A percentile compares a stretch with the other conserved stretches of the same genome.
phyloP scores from a whole-genome alignment of 2,888 invertebrate genomes.

The Plusia festucae region DNA sequence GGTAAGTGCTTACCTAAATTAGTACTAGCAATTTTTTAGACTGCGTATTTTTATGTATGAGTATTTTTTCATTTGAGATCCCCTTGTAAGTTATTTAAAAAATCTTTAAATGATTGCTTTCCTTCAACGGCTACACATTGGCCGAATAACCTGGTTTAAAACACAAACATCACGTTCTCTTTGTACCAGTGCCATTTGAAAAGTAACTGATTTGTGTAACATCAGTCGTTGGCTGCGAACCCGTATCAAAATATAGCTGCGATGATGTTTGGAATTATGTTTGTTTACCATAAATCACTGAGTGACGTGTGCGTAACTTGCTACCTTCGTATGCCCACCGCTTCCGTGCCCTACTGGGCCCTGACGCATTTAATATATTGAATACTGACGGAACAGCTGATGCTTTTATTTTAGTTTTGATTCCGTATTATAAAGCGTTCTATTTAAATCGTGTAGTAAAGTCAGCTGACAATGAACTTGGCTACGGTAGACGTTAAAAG shows the following conservation, averaged over 20 bases:
- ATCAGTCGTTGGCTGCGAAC: slow-evolving; percentile 36
- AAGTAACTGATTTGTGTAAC: slow-evolving; percentile 23
- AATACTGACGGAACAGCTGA: slow-evolving; percentile 22
- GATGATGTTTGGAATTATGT: slow-evolving; percentile 49
- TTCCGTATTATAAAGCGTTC: neutral
- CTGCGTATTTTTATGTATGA: too few species aligned
- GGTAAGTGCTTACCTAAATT: too few species aligned
- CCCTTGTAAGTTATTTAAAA: neutral
- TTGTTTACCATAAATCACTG: slow-evolving; percentile 60
- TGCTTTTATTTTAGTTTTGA: slow-evolving; percentile 19
- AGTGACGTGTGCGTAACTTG: slow-evolving; percentile 44
- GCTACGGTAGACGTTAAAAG: neutral
- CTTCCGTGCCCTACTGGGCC: slow-evolving; percentile 21
- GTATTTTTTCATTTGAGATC: neutral
- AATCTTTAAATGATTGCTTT: neutral
- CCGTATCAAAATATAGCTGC: slow-evolving; percentile 53
- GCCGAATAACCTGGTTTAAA: slow-evolving; percentile 21
- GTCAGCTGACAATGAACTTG: neutral
- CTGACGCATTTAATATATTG: slow-evolving; percentile 33
- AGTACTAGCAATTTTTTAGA: too few species aligned
- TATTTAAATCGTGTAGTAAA: neutral
- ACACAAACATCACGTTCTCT: slow-evolving; percentile 20
- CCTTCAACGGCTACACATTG: slow-evolving; percentile 18
- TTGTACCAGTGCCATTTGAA: slow-evolving; percentile 26
- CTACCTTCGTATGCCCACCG: slow-evolving; percentile 12